Conservation (phyloP, 2,113 vertebrate genomes). For the Scomber japonicus region DNA sequence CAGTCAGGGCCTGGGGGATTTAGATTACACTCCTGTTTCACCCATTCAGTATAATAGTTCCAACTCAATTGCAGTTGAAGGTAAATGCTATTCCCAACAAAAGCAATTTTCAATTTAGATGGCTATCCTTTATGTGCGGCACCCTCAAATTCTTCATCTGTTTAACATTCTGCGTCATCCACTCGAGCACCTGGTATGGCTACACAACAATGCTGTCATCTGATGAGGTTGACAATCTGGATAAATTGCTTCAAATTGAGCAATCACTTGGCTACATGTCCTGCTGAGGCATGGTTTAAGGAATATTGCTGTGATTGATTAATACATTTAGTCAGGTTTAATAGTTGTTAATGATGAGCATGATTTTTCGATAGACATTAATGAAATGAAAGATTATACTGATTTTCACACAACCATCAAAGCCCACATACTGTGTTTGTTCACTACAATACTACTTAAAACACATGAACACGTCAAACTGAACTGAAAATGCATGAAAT, state of each 20-base stretch:
- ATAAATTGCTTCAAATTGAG: slow-evolving; percentile 59
- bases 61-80: slow-evolving; percentile 61
- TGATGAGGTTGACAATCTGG: slow-evolving; percentile 45
- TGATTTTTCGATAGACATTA: not conserved
- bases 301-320: slow-evolving; percentile 21
- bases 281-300: slow-evolving; percentile 13
- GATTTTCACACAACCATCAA: not conserved
- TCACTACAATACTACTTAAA: slow-evolving; percentile 6
- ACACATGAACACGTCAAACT: not conserved
- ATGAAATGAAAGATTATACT: not conserved
- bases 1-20: slow-evolving; percentile 60
- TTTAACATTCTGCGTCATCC: slow-evolving; percentile 64
- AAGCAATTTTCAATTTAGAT: slow-evolving; percentile 73
- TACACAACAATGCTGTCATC: slow-evolving; percentile 36
- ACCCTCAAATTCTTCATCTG: slow-evolving; percentile 51
- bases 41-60: slow-evolving; percentile 65
- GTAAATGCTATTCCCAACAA: slow-evolving; percentile 71
- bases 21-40: slow-evolving; percentile 72
- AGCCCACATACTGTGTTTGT: not conserved
- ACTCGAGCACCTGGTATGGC: slow-evolving; percentile 32
- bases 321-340: not conserved
- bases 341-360: not conserved
- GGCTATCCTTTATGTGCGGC: slow-evolving; percentile 55
- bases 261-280: slow-evolving; percentile 37
- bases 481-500: not conserved